Percentiles rank a stretch among this genome's conserved stretches.
phyloP scores from a whole-genome alignment of 2,888 invertebrate species.

The Baccha elongata region DNA sequence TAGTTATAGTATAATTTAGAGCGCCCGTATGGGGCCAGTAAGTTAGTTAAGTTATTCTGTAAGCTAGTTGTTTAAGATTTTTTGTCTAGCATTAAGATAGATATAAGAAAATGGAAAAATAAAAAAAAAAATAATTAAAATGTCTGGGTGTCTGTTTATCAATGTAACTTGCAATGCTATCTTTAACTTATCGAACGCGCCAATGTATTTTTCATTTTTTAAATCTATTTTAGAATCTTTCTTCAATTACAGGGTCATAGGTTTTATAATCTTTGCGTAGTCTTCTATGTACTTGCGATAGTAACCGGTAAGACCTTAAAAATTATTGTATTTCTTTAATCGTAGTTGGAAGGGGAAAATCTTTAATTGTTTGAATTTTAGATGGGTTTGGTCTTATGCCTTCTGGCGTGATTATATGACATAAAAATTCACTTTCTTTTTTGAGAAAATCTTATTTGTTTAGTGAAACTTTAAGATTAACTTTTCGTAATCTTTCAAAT shows the following conservation, averaged over 20 bases:
- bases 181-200: neutral
- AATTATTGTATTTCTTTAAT: neutral
- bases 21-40: too few relatives aligned
- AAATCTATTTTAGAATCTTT: neutral
- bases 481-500: slow-evolving; percentile 1
- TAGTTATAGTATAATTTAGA: too few relatives aligned
- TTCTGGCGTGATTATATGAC: neutral
- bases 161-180: slow-evolving; percentile 5
- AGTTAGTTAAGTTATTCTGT: too few relatives aligned
- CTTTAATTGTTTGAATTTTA: slow-evolving; percentile 1
- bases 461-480: slow-evolving; percentile 1
- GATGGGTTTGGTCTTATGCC: neutral
- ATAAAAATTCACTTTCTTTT: neutral
- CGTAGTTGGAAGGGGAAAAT: neutral
- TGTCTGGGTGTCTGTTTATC: neutral
- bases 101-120: too few relatives aligned
- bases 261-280: neutral
- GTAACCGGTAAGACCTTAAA: too few relatives aligned
- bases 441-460: neutral
- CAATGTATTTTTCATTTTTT: neutral
- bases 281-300: neutral
- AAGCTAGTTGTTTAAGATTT: too few relatives aligned
- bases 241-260: neutral
- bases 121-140: too few relatives aligned
- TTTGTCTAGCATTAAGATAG: too few relatives aligned